Evolutionary conservation across 2,888 invertebrate genomes (phyloP).

Genomic region (Lepidochrysops patricia): DNA sequence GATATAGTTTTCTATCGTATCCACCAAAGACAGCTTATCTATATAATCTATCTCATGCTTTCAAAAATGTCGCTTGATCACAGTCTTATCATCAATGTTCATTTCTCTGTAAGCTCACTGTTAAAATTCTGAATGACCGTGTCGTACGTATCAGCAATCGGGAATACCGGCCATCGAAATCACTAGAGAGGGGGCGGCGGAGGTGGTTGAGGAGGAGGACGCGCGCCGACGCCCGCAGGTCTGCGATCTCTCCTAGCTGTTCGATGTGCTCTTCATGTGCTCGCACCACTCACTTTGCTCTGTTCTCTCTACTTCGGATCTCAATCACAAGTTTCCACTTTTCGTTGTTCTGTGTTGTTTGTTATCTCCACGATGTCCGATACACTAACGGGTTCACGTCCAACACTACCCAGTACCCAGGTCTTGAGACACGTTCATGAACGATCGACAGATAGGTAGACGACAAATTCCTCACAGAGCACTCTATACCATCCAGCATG

Average conservation of each 20-base stretch:
- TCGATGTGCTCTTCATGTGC: conserved; percentile 70
- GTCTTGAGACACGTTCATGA: conserved; percentile 35
- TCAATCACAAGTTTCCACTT: conserved; percentile 66
- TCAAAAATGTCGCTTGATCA: conserved; percentile 22
- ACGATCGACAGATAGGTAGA: conserved; percentile 33
- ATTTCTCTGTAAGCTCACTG: conserved; percentile 42
- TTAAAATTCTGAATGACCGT: conserved; percentile 62
- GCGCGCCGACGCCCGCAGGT: conserved; percentile 68
- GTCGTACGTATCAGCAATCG: conserved; percentile 68
- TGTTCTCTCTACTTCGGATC: conserved; percentile 57
- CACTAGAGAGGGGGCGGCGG: conserved; percentile 82
- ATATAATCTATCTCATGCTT: conserved; percentile 25
- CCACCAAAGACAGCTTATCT: conserved; percentile 21
- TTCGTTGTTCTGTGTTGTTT: conserved; percentile 69
- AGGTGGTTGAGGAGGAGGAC: conserved; percentile 77
- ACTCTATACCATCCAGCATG: too few species aligned
- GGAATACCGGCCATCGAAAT: conserved; percentile 81
- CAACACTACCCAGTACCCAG: conserved; percentile 39
- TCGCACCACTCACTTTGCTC: conserved; percentile 69
- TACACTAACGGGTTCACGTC: conserved; percentile 50
- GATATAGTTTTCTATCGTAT: conserved; percentile 10
- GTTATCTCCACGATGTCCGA: conserved; percentile 61
- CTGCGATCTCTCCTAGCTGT: conserved; percentile 69
- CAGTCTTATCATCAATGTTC: conserved; percentile 34
- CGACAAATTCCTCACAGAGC: conserved; percentile 46